These are phyloP conservation scores for Megalops atlanticus DNA, from an alignment of 2,113 vertebrate genomes.

Conservation along the genomic window DNA sequence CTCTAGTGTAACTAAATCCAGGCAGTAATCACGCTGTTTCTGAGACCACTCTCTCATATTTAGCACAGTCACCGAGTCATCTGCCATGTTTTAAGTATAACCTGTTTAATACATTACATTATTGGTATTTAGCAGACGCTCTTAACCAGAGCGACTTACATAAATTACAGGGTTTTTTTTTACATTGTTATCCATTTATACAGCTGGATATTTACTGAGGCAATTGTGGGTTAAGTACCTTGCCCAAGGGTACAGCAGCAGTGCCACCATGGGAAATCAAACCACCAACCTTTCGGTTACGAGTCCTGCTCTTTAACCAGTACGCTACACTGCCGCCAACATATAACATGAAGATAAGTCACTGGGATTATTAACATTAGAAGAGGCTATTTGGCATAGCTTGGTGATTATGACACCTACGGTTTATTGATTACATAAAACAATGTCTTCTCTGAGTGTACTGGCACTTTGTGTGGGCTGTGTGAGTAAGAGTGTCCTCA, in stretches of 20 bases:
- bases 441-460: constrained; percentile 1
- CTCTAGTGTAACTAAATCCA: constrained; percentile 25
- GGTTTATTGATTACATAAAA: constrained; percentile 37
- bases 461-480: constrained; percentile 19
- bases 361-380: constrained; percentile 36
- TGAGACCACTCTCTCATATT: constrained; percentile 33
- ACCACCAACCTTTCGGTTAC: no score
- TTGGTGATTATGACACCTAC: constrained; percentile 41
- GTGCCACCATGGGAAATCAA: no score
- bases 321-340: no score
- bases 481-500: constrained; percentile 8
- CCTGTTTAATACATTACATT: constrained; percentile 4
- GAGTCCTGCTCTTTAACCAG: no score
- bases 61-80: constrained; percentile 23
- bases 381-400: constrained; percentile 27
- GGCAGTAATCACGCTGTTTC: constrained; percentile 25
- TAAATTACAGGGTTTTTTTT: no score
- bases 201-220: no score
- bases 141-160: no score
- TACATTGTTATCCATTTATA: no score
- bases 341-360: constrained; percentile 41
- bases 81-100: constrained; percentile 38
- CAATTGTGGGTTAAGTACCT: no score
- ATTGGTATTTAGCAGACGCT: no score
- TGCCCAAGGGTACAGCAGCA: no score